These are phyloP conservation scores for Sarcoramphus papa DNA, from an alignment of 2,797 vertebrate species.

Conservation along the genomic window DNA sequence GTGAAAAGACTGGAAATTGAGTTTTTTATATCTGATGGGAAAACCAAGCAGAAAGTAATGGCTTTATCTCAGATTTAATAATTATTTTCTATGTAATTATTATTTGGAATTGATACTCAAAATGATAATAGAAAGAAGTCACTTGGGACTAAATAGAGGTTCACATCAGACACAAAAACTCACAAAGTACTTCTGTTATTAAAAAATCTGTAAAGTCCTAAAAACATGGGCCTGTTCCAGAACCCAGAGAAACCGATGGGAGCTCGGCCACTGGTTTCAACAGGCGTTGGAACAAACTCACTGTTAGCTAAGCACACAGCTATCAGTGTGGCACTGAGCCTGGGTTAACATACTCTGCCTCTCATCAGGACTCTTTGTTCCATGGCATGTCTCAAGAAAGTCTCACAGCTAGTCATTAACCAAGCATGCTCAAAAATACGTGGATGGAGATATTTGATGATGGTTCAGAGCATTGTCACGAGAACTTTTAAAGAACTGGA, in stretches of 20 bases:
- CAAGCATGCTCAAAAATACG: background rate
- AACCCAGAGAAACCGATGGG: background rate
- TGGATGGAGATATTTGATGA: background rate
- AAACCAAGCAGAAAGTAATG: background rate
- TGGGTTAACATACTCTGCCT: background rate
- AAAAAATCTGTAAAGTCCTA: background rate
- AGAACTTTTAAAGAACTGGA: background rate
- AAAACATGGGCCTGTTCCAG: background rate
- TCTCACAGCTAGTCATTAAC: background rate
- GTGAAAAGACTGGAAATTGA: background rate
- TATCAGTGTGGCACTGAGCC: slow-evolving; percentile 45
- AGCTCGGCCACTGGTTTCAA: background rate
- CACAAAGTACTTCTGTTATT: background rate
- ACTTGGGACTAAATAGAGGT: background rate
- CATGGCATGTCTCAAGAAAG: background rate
- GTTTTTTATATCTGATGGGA: background rate
- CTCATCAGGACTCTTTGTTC: slow-evolving; percentile 1
- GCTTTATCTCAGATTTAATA: background rate
- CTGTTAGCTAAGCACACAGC: slow-evolving; percentile 10
- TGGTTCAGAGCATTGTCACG: background rate
- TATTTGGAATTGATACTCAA: background rate
- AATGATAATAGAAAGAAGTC: background rate
- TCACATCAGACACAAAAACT: background rate
- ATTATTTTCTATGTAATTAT: background rate
- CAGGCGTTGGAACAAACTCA: background rate